Evolutionary conservation across 2,888 invertebrate genomes (phyloP).

Genomic region (Diadegma fenestrale): DNA sequence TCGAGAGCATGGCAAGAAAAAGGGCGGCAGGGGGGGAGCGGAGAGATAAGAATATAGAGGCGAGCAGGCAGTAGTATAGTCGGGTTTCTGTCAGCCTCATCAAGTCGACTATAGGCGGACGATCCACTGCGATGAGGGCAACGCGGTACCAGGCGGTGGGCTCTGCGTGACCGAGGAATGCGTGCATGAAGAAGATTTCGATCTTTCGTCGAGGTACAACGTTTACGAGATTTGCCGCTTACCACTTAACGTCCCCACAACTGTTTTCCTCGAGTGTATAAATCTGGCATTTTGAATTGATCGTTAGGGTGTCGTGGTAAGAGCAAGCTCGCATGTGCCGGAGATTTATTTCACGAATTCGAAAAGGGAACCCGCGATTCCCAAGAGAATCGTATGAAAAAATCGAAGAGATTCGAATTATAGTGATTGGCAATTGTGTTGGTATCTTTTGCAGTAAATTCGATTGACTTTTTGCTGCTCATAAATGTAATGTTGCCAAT

Average conservation of each 20-base stretch:
- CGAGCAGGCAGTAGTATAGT: conserved; percentile 77
- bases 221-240: conserved; percentile 74
- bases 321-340: neutral
- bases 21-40: neutral
- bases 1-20: conserved; percentile 31
- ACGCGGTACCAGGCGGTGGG: conserved; percentile 76
- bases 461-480: neutral
- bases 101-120: conserved; percentile 26
- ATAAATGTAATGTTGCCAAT: neutral
- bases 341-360: neutral
- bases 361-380: neutral
- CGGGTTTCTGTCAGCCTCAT: conserved; percentile 75
- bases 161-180: conserved; percentile 76
- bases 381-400: neutral
- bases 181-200: conserved; percentile 75
- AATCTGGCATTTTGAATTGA: conserved; percentile 39
- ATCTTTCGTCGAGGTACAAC: conserved; percentile 70
- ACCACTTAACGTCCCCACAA: conserved; percentile 67
- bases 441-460: neutral
- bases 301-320: conserved; percentile 44
- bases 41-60: conserved; percentile 22
- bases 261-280: conserved; percentile 47
- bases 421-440: neutral
- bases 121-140: neutral
- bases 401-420: neutral